Evolutionary conservation across 2,113 vertebrate species (phyloP), one percentile per base, ranked within the genome.

Genomic region (Sapajus apella): DNA sequence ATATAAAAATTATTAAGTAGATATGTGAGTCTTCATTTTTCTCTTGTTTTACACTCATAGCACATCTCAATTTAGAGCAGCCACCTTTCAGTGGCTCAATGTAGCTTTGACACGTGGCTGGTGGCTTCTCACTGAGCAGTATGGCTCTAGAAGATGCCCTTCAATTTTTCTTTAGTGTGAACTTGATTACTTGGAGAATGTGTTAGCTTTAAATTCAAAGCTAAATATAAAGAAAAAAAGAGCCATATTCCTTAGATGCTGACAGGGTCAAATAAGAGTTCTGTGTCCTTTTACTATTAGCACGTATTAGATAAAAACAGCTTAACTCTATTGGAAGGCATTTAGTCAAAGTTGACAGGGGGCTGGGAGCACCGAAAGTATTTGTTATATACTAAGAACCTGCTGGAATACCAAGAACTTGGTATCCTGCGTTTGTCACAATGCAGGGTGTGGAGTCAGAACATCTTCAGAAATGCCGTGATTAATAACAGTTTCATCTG

Each of bases 161-260:
- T 96, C 32, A 2, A 23, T 35, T 93, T 56, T 72, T 80, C 52
- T 58, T 76, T 50, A 52, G 9, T 17, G 77, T n/a, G 27, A 27
- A 32, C 40, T 37, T 30, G 61, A 37, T 85, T 50, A 87, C 90
- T 25, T 84, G 61, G 80, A 82, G 64, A 81, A 70, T 21, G 37
- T 23, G 55, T 47, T 20, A 18, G 35, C n/a, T 96, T 81, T 88
- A 58, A 92, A 84, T 92, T 64, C 12, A 85, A 90, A 95, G 90
- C 0, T 64, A 64, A 32, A 43, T 35, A 87, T 56, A 66, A 87
- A 73, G 55, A 14, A 61, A 58, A 81, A 72, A 40, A 27, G 58
- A 87, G 61, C 8, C 16, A 87, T 25, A 61, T 23, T 45, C 6
- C 32, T 72, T n/a, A 40, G 13, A 68, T n/a, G 21, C 20, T 5